A percentile compares a stretch with the other conserved stretches of the same genome.
Conservation (phyloP, 1,140 invertebrate genomes). For the Hirudo medicinalis region DNA sequence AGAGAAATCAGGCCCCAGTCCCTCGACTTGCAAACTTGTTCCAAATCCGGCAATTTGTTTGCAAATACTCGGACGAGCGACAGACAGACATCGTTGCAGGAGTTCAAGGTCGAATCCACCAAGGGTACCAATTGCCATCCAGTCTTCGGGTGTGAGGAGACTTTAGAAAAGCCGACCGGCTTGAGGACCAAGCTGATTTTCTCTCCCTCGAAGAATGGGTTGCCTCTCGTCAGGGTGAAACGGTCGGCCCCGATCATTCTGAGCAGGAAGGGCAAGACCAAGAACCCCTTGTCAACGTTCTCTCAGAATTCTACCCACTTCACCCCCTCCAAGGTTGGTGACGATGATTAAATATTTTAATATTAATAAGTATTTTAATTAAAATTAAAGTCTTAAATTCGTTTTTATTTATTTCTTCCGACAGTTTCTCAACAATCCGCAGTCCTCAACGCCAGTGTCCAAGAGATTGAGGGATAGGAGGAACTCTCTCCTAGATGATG, state of each 20-base stretch:
- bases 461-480: conserved; percentile 4
- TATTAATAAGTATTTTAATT: not conserved
- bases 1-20: too few relatives aligned
- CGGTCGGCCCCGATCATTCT: too few relatives aligned
- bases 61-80: too few relatives aligned
- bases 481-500: not conserved
- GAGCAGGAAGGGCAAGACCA: not conserved
- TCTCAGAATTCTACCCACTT: not conserved
- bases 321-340: not conserved
- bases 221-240: too few relatives aligned
- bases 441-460: not conserved
- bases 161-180: not conserved
- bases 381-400: not conserved
- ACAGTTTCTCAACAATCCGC: conserved; percentile 8
- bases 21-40: too few relatives aligned
- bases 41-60: too few relatives aligned
- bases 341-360: not conserved
- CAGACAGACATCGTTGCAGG: too few relatives aligned
- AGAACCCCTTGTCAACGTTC: not conserved
- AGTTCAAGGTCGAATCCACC: too few relatives aligned
- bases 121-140: too few relatives aligned
- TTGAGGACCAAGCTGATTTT: not conserved
- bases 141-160: too few relatives aligned
- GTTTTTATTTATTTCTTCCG: not conserved
- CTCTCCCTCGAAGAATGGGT: too few relatives aligned